phyloP scores from a whole-genome alignment of 2,797 vertebrate genomes.

The Tokudaia tokunoshimensis region DNA sequence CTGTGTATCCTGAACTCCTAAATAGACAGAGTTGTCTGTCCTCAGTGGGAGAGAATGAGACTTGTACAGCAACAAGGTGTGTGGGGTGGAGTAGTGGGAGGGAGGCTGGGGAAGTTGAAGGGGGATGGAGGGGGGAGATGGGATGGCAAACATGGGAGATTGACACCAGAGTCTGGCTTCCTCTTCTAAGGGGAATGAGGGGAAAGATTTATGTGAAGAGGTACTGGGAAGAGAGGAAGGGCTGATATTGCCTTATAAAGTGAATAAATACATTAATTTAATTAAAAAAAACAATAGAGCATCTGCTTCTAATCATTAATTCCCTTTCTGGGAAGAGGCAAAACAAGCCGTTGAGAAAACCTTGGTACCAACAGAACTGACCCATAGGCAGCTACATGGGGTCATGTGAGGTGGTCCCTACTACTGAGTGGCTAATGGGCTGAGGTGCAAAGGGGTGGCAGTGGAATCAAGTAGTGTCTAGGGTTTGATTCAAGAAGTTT shows the following conservation, averaged over 20 bases:
- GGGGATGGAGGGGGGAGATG: neutral
- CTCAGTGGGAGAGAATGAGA: neutral
- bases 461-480: neutral
- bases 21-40: neutral
- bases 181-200: neutral
- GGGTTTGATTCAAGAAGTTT: neutral
- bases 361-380: neutral
- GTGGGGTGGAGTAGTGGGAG: no score
- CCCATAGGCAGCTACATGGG: neutral
- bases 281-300: neutral
- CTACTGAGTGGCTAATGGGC: neutral
- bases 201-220: neutral
- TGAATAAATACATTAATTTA: neutral
- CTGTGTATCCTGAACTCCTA: neutral
- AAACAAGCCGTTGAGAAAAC: neutral
- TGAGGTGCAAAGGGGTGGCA: neutral
- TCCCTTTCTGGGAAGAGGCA: neutral
- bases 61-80: neutral
- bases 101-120: neutral
- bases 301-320: neutral
- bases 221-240: neutral
- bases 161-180: neutral
- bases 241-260: neutral
- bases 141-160: neutral
- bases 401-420: neutral